Base-by-base conservation (phyloP, 2,888 invertebrate species). In the Euplagia quadripunctaria region DNA sequence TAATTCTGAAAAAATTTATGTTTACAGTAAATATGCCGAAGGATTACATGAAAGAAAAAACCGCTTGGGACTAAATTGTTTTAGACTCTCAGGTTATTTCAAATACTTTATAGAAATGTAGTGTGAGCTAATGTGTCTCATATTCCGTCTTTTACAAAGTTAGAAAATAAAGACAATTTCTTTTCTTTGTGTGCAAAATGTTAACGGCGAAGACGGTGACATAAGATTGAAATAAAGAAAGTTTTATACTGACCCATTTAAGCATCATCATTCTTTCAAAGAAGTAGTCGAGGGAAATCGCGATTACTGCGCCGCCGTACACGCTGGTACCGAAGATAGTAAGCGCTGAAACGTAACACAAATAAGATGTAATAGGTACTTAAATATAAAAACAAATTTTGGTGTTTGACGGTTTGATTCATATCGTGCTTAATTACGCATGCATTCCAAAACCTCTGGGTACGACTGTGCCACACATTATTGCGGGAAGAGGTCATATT, bases 231-330 rank as follows among this genome's bases (percentile, higher is more conserved):
- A 46, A 16, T 4, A 51, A 66, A 14, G 7, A 17, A 52, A 41
- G 5, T 42, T 4, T 41, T 51, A 12, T 74, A 90, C 92, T 88
- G 67, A 96, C 96, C 97, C 97, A 98, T 82, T 96, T 95, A n/a
- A 97, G 96, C 96, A 97, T 97, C 85, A 97, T 94, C 91, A 97
- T 96, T 87, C 97, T 96, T 89, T 98, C 98, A 75, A 98, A 96
- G 91, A 97, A 97, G 90, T 98, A 98, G 92, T 98, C 98, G 73
- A 97, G 94, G 5, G 97, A 96, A 17, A 96, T 96, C 14, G 97
- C 96, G 81, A 98, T 96, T 73, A 98, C 96, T 11, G 97, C 97
- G 41, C 97, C 97, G 43, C 98, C 98, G 83, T 98, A 97, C n/a
- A 98, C 95, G 81, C 97, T 96, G 17, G 98, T 98, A 55, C 97